Evolutionary conservation across 1,140 invertebrate genomes (phyloP).

Genomic region (Acromyrmex heyeri): DNA sequence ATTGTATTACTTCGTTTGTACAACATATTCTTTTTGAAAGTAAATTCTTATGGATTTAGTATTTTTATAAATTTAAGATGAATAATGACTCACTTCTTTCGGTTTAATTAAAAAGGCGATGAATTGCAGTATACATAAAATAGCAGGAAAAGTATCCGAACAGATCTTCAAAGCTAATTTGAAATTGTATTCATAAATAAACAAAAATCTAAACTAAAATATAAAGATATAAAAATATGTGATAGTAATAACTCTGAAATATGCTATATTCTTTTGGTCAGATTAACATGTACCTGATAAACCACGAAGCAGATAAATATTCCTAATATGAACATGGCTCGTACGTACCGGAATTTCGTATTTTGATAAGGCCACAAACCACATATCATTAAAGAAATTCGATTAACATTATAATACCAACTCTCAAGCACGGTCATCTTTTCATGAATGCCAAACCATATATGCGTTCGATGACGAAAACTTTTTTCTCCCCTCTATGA

Average conservation of each 20-base stretch:
- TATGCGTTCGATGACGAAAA: neutral
- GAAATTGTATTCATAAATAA: conserved; percentile 2
- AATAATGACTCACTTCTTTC: conserved; percentile 19
- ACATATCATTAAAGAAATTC: conserved; percentile 27
- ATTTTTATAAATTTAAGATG: neutral
- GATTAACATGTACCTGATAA: conserved; percentile 23
- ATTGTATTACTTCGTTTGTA: neutral
- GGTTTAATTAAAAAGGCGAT: conserved; percentile 15
- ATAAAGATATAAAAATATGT: conserved; percentile 6
- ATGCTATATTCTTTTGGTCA: neutral
- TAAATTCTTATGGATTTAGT: neutral
- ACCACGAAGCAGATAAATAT: neutral
- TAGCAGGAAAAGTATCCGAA: conserved; percentile 8
- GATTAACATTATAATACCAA: conserved; percentile 21
- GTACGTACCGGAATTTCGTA: conserved; percentile 44
- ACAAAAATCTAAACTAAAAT: neutral
- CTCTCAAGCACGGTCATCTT: neutral
- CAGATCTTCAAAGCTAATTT: neutral
- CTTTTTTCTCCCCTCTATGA: neutral
- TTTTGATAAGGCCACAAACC: conserved; percentile 47
- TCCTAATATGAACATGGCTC: neutral
- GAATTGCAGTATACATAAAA: neutral
- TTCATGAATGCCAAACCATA: neutral
- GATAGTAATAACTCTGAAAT: neutral
- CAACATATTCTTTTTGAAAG: neutral